Evolutionary conservation across 2,113 vertebrate species (phyloP), one percentile per base, ranked within the genome.

Genomic region (Pipa parva): DNA sequence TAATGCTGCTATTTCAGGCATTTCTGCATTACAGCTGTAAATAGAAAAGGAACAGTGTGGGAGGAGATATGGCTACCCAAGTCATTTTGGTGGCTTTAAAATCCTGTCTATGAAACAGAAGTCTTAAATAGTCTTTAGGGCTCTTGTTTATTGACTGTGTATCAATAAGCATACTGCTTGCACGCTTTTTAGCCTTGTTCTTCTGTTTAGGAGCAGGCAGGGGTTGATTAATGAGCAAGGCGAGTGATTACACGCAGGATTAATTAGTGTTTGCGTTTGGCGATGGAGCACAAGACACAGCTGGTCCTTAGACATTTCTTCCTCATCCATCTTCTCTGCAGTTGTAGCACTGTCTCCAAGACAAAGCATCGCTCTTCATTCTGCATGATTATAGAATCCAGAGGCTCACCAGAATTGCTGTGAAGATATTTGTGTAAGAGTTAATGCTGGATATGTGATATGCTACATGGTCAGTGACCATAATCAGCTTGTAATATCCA

Each of bases 201-300:
- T 24, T 51, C 12, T 61, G 15, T 9, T 20, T 26, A 12, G 31
- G 22, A 54, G 24, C 63, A 54, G 17, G 33, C 20, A 24, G 58
- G 52, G 27, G 46, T 60, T 69, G 66, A 69, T 69, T 61, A 69
- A 69, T 69, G 66, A 45, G 66, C 20, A 6, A 18, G 26, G 45
- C 66, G 13, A 60, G 58, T 27, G 66, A 69, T 69, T 69, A 61
- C 66, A 54, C 58, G 28, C 22, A 49, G 66, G 66, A 69, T 69
- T 69, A 69, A 69, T 69, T 69, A 69, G 65, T 61, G 66, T 69
- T 69, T 61, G 66, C 49, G 18, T 61, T 61, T 52, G 26, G 57
- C 61, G 66, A 69, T 51, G 21, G 66, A 61, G 49, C 58, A 24
- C 58, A 24, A 20, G 66, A 45, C 66, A 48, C 25, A 52, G 48